Evolutionary conservation across 2,797 vertebrate species (phyloP).

Genomic region (Odontamblyopus rebecca): DNA sequence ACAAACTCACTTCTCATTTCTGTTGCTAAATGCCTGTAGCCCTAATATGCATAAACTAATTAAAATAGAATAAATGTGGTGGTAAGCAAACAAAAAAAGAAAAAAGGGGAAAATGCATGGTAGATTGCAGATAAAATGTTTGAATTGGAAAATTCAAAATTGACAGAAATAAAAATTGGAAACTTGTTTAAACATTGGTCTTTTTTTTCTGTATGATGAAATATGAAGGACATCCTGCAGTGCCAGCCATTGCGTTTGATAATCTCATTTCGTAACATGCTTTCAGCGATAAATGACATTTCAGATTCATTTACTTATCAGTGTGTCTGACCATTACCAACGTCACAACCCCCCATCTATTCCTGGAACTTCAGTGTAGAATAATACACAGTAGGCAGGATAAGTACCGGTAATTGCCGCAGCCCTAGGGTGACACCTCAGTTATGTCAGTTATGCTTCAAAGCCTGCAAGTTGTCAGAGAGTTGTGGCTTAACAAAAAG

Average conservation of each 20-base stretch:
- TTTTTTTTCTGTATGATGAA: too few relatives aligned
- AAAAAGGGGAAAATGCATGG: too few relatives aligned
- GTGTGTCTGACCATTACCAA: slow-evolving; percentile 27
- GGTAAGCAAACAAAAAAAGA: too few relatives aligned
- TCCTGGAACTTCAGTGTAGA: slow-evolving; percentile 41
- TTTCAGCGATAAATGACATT: slow-evolving; percentile 12
- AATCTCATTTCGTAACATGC: background rate
- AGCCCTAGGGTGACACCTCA: slow-evolving; percentile 36
- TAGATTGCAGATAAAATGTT: too few relatives aligned
- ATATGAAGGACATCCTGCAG: background rate
- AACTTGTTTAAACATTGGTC: too few relatives aligned
- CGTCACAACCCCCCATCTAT: slow-evolving; percentile 27
- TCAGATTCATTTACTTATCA: slow-evolving; percentile 26
- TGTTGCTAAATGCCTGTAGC: too few relatives aligned
- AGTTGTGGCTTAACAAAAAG: slow-evolving; percentile 47
- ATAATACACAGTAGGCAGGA: slow-evolving; percentile 18
- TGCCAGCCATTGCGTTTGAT: background rate
- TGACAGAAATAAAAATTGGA: too few relatives aligned
- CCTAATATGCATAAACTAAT: too few relatives aligned
- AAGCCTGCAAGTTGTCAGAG: slow-evolving; percentile 46
- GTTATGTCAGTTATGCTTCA: slow-evolving; percentile 46
- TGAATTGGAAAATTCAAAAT: too few relatives aligned
- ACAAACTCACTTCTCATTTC: too few relatives aligned
- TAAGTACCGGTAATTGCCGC: slow-evolving; percentile 25
- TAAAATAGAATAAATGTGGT: too few relatives aligned